Base-by-base conservation (phyloP, 2,888 invertebrate species). In the Bugulina stolonifera region DNA sequence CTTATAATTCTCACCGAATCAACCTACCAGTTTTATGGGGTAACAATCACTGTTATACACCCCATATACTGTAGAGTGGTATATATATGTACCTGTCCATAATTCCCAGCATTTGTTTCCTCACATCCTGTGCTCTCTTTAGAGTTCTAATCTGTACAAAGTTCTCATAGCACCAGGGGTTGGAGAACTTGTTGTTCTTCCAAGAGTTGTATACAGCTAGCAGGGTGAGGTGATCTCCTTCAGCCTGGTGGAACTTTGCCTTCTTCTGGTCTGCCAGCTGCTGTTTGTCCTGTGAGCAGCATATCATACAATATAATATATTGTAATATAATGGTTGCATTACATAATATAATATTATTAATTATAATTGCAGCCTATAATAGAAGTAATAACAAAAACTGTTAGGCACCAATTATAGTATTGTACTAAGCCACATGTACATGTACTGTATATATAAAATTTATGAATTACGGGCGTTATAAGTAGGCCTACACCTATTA, bases 161-260 rank as follows among this genome's bases (percentile, higher is more conserved):
- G 87, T 99, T 99, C 83, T 99, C 98, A 81, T 96, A 98, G 84
- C 99, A 99, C 99, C 99, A 99, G 0, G 96, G 94, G 83, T 94
- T 95, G 0, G 95, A 95, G 85, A 98, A 98, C 86, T 98, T 97
- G 82, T 98, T 98, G 83, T 97, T 97, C 80, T 94, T 92, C 99
- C 99, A 99, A 71, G 97, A 95, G 83, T 99, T 99, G 83, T 96
- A 99, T 1, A 99, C 99, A 0, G 98, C 94, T n/a, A 99, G 85
- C 32, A 99, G 86, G 0, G 99, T 99, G 57, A 99, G 86, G 85
- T 99, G 99, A 85, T 99, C 99, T 0, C 99, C 99, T 84, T 99
- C 99, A 0, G 94, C 89, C 85, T 99, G 99, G 86, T 99, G 98
- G 84, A 99, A 99, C 86, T 98, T 98, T 0, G 98, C 97, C 81